Conservation (phyloP, 2,797 vertebrate species). For the Bothrops alternatus region DNA sequence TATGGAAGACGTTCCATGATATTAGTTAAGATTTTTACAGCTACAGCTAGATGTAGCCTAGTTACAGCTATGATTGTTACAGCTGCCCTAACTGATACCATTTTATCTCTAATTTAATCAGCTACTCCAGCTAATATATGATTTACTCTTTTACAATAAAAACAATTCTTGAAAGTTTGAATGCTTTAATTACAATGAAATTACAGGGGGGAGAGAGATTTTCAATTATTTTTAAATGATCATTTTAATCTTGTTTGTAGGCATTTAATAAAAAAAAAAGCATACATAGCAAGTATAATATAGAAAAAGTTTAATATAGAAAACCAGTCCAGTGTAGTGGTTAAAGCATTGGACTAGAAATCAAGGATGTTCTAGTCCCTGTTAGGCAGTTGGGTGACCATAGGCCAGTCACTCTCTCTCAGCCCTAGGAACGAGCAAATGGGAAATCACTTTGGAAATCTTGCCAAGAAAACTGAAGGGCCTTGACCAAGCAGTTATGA, state of each 20-base stretch:
- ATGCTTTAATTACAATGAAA: background rate
- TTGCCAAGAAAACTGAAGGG: background rate
- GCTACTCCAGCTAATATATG: background rate
- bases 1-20: too few relatives aligned
- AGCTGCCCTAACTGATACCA: too few relatives aligned
- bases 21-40: too few relatives aligned
- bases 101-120: too few relatives aligned
- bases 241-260: background rate
- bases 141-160: background rate
- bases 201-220: background rate
- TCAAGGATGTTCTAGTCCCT: background rate
- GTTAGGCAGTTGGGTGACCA: background rate
- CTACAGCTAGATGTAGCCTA: too few relatives aligned
- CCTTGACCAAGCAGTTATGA: background rate
- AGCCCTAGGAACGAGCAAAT: background rate
- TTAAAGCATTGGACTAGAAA: background rate
- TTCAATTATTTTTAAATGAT: background rate
- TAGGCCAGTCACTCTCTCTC: background rate
- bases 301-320: background rate
- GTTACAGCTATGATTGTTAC: too few relatives aligned
- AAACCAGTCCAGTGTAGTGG: background rate
- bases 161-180: background rate
- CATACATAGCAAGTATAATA: background rate
- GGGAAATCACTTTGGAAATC: background rate
- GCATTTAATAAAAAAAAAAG: background rate